Percentiles rank a stretch among this genome's conserved stretches.
phyloP scores from a whole-genome alignment of 2,113 vertebrate genomes.

The Gallinago jamesoni region DNA sequence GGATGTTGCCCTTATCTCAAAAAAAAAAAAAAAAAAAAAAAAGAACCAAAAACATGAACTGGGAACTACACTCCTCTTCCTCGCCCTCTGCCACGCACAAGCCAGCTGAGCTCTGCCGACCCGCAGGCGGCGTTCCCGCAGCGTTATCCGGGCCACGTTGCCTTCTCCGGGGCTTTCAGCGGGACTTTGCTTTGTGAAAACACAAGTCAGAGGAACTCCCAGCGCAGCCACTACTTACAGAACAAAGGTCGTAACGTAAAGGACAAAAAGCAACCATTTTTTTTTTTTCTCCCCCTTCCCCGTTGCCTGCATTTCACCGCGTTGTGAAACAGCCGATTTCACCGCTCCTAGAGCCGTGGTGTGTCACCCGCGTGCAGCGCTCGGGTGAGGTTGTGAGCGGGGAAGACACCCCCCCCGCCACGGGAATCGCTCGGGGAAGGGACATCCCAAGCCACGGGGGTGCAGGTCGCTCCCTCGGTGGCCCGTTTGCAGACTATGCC shows the following conservation, averaged over 20 bases:
- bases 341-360: not conserved
- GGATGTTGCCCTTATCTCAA: not conserved
- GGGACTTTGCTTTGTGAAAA: slow-evolving; percentile 32
- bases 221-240: rapidly evolving
- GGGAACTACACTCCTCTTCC: not conserved
- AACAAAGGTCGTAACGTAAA: slow-evolving; percentile 38
- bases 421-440: not conserved
- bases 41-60: not conserved
- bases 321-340: not conserved
- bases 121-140: not conserved
- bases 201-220: not conserved
- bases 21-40: too few relatives aligned
- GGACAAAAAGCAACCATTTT: not conserved
- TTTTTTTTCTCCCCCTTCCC: not conserved
- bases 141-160: not conserved
- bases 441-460: not conserved
- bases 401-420: not conserved
- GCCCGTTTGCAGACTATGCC: not conserved
- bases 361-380: not conserved
- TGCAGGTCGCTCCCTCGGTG: rapidly evolving
- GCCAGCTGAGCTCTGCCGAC: not conserved
- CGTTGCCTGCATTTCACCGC: not conserved
- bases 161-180: not conserved
- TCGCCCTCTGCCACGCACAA: not conserved
- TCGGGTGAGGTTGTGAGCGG: rapidly evolving